Base-by-base conservation (phyloP, 35 echinoderm and acorn worm species). In the Ophiothrix spiculata region DNA sequence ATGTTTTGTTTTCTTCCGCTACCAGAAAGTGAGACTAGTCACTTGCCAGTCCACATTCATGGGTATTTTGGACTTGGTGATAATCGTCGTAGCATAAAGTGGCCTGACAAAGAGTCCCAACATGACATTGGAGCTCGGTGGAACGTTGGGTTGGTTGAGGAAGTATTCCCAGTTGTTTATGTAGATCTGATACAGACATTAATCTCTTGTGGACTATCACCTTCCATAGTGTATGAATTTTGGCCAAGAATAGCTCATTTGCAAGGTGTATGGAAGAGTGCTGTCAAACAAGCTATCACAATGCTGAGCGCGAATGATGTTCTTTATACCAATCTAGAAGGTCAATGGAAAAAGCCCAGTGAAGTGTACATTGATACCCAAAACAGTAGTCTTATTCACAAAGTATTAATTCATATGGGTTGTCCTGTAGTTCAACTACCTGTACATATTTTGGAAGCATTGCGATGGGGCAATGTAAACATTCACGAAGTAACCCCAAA, bases 1-100 rank as follows among this genome's bases (percentile, higher is more conserved):
- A 84, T 82, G 35, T 98, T 93, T 40, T 98, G 95, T 36, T 98
- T 93, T 64, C 86, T 98, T 1, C 95, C 95, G 19, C 56, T 98
- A 0, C 95, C 95, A n/a, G 74, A 78, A 19, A 76, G 90, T 37
- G 91, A 91, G 8, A 82, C 88, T 25, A 94, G 85, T n/a, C 87
- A 88, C 12, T 89, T 98, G 77, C 95, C 95, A 14, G 95, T 97
- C 11, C 95, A 96, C 74, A 38, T 92, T 15, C 77, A 97, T 85
- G 95, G 91, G n/a, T 93, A 85, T 56, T 97, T 97, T 85, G 95
- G 87, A 56, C 69, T 97, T 19, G 84, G 85, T 29, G 84, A 89
- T 35, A 81, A 97, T 36, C 86, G 94, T 34, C 85, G 94, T 0
- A 75, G 77, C 15, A 39, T 97, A 6, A 93, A 93, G 56, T 97